Evolutionary conservation across 1,140 invertebrate genomes (phyloP), one percentile per base, ranked within the genome.

Genomic region (Dendrolimus punctatus): DNA sequence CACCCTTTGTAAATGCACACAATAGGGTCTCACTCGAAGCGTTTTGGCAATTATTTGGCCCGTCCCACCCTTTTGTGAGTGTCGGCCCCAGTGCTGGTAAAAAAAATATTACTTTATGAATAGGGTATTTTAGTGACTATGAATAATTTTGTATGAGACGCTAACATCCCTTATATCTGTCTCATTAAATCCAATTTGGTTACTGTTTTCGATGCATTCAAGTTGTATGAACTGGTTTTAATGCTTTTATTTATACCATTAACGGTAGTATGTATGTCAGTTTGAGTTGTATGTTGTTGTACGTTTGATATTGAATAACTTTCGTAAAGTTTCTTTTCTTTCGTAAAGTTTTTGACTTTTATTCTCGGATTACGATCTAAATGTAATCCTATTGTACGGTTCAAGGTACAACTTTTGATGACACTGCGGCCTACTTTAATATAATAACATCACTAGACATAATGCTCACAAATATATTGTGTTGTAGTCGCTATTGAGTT

Each of bases 1-100:
- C 73, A 76, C 76, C 80, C 82, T 76, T 85, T 83, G 78, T 85
- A 76, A 81, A 78, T 71, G 75, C 71, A 75, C 72, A 85, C 82
- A 85, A 85, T 85, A 66, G 79, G 23, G 65, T 68, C 72, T 79
- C 74, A 79, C 76, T 82, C 73, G 80, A 80, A 81, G 77, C 80
- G 80, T 83, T 85, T 85, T 72, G 82, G 82, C 82, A 85, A 85
- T 85, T 83, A 85, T 76, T 72, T 76, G 73, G 80, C 76, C 79
- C 82, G 68, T 62, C 82, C 82, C 82, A 85, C 78, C 82, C 82
- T 81, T 85, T 85, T 85, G 82, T 85, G 72, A 76, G 75, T 57
- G 71, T 78, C 76, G 76, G 67, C 76, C 78, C 76, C 81, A 80
- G 71, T 62, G 59, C 52, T 68, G 69, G 67, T 72, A 76, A 80